Base-by-base conservation (phyloP, 2,113 vertebrate species). In the Macaca mulatta region DNA sequence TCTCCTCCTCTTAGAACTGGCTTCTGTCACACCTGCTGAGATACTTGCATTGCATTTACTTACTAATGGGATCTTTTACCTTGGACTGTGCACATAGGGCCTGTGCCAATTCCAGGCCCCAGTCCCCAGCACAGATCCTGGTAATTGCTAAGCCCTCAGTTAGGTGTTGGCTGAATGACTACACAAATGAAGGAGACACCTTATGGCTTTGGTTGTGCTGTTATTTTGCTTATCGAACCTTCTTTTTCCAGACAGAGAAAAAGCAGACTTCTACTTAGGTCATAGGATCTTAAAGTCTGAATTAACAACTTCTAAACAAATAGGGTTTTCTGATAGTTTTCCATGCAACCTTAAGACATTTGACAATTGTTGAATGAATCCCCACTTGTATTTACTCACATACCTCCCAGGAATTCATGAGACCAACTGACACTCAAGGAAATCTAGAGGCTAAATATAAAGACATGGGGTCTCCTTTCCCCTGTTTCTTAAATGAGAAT, bases 231-330 rank as follows among this genome's bases (percentile, higher is more conserved):
- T 69, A 43, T 69, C 74, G 57, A 96, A 40, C 12, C 59, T 82
- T 57, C n/a, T 81, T 87, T 78, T 93, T 45, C 67, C 55, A 83
- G 38, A 75, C 35, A 95, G 80, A 94, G 27, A 50, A 80, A 88
- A 96, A 82, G 52, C 48, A 83, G 78, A 55, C 16, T 84, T 82
- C 69, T 70, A 25, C 64, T 93, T 48, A 75, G 12, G 38, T 87
- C n/a, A 30, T 12, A 59, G n/a, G 38, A 77, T 67, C 40, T n/a
- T 77, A 77, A 91, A 38, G 52, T 90, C 57, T 57, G 91, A 83
- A 91, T 57, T 27, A 81, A 83, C 6, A 43, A 50, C 52, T 55
- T 95, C n/a, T 86, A 85, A 97, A 84, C 55, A 57, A 32, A 7
- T 77, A 59, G 48, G 30, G 32, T 75, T 84, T 96, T 18, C 23